A percentile compares a stretch with the other conserved stretches of the same genome.
Evolutionary conservation across 2,797 vertebrate genomes (phyloP).

Genomic region (Dromococcyx pavoninus): DNA sequence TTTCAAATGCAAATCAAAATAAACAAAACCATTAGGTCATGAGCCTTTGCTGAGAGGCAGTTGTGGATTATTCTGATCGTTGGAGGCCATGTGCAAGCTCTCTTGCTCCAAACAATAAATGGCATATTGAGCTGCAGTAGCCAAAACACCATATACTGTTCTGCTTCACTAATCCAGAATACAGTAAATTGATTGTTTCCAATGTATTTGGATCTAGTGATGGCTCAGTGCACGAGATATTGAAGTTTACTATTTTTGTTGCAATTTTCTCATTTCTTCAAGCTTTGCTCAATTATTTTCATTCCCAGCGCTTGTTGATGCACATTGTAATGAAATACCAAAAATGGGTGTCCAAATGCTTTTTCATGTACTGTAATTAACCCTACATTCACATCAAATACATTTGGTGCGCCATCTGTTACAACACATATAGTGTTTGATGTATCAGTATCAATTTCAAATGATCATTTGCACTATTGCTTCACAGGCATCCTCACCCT

Average conservation of each 20-base stretch:
- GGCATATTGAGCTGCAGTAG: background rate
- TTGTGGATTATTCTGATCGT: background rate
- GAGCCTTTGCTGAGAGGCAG: background rate
- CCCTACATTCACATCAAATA: background rate
- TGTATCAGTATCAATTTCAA: background rate
- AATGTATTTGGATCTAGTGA: background rate
- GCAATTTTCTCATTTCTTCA: constrained; percentile 6
- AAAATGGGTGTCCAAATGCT: constrained; percentile 21
- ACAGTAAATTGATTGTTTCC: background rate
- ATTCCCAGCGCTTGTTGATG: background rate
- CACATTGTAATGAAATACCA: background rate
- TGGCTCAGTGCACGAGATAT: background rate
- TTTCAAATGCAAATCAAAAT: background rate
- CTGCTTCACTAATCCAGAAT: background rate
- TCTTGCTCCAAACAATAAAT: background rate
- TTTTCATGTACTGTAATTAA: constrained; percentile 24
- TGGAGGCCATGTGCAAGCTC: background rate
- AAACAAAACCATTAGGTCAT: background rate
- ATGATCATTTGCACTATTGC: background rate
- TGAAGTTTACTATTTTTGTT: background rate
- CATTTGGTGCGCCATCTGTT: constrained; percentile 16
- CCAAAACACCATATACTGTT: background rate
- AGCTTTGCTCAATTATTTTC: constrained; percentile 6
- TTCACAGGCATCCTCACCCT: background rate
- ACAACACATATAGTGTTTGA: background rate